phyloP scores from a whole-genome alignment of 2,888 invertebrate genomes.

The Craniophora ligustri region DNA sequence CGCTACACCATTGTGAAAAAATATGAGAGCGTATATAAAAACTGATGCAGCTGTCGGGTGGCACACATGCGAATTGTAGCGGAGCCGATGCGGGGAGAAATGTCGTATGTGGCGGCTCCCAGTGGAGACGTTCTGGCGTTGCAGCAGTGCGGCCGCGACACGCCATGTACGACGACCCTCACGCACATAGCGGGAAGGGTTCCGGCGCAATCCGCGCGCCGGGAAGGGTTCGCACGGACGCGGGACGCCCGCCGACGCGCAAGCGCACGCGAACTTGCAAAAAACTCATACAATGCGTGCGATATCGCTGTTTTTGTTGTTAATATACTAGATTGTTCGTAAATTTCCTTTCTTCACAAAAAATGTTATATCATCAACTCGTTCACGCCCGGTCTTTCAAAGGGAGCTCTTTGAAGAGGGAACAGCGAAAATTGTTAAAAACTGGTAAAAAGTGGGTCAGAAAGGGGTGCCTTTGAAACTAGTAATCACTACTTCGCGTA shows the following conservation, averaged over 20 bases:
- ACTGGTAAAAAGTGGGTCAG: conserved; percentile 88
- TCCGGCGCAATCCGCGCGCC: conserved; percentile 77
- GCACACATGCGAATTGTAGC: conserved; percentile 88
- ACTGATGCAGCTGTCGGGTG: conserved; percentile 86
- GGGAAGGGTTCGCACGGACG: conserved; percentile 85
- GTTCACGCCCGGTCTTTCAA: conserved; percentile 88
- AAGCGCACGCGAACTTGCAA: conserved; percentile 87
- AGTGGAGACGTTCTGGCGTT: conserved; percentile 62
- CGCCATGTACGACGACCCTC: conserved; percentile 41
- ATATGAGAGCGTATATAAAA: conserved; percentile 87
- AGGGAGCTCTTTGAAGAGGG: conserved; percentile 85
- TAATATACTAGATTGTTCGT: conserved; percentile 88
- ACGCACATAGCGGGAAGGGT: conserved; percentile 83
- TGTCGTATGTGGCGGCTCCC: conserved; percentile 64
- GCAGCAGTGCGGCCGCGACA: conserved; percentile 32
- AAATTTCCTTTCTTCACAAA: conserved; percentile 84
- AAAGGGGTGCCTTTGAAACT: conserved; percentile 88
- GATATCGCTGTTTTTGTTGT: conserved; percentile 86
- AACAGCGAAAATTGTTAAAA: conserved; percentile 84
- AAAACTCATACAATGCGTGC: conserved; percentile 84
- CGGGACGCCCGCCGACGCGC: conserved; percentile 86
- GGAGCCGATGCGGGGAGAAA: conserved; percentile 59
- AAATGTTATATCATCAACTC: conserved; percentile 89
- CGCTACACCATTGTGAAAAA: conserved; percentile 85
- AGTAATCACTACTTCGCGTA: conserved; percentile 86